phyloP scores from a whole-genome alignment of 2,113 vertebrate species.

The Haliaeetus leucogaster region DNA sequence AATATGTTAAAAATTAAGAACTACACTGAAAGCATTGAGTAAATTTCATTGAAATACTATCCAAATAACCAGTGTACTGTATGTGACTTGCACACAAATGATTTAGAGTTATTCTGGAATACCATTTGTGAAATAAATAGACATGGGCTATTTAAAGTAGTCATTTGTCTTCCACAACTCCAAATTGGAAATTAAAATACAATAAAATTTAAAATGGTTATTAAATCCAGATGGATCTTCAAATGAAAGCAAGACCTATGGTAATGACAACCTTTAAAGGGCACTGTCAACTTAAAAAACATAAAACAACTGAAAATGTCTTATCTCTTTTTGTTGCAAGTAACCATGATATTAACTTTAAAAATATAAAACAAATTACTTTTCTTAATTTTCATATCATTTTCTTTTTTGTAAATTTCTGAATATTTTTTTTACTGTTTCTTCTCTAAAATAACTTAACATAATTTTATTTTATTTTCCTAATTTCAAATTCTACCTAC shows the following conservation, averaged over 20 bases:
- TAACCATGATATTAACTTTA: neutral
- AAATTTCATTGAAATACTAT: neutral
- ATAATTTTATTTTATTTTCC: neutral
- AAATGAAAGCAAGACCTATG: conserved; percentile 19
- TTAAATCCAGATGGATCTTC: conserved; percentile 64
- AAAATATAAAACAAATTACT: neutral
- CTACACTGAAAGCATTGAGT: neutral
- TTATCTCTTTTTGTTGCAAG: neutral
- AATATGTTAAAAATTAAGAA: neutral
- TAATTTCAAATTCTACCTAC: neutral
- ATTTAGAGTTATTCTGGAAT: neutral
- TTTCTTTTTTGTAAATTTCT: neutral
- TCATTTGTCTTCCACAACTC: conserved; percentile 20
- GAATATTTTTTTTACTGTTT: neutral
- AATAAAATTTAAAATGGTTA: conserved; percentile 40
- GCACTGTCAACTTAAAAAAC: neutral
- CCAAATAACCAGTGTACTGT: neutral
- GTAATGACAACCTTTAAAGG: neutral
- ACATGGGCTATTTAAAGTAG: conserved; percentile 3
- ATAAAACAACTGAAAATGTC: neutral
- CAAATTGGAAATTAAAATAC: conserved; percentile 35
- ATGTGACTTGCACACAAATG: neutral
- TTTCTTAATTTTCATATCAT: neutral
- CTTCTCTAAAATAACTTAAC: neutral
- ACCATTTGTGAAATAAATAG: conserved; percentile 25